phyloP scores from a whole-genome alignment of 2,113 vertebrate genomes.

The Catharus bicknelli region DNA sequence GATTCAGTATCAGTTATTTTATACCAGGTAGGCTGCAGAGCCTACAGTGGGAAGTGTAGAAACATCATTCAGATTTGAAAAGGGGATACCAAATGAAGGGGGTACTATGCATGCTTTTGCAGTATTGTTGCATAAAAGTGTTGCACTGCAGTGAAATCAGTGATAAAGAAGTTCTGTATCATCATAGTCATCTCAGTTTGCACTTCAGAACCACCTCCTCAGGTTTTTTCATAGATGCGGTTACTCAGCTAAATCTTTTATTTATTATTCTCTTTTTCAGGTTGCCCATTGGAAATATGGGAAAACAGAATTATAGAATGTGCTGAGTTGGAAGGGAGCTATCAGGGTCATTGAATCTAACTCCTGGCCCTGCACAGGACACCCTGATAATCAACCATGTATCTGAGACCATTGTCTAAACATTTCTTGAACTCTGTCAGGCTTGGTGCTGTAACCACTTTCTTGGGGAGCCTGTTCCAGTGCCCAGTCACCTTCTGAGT shows the following conservation, averaged over 20 bases:
- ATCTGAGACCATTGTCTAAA: not conserved
- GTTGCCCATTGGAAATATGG: not conserved
- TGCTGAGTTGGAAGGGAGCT: not conserved
- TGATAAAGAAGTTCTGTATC: not conserved
- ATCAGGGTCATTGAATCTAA: not conserved
- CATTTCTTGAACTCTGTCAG: not conserved
- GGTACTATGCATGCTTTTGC: not conserved
- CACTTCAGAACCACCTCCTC: not conserved
- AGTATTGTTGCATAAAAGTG: not conserved
- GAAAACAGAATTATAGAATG: not conserved
- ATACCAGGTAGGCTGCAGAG: not conserved
- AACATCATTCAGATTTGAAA: not conserved
- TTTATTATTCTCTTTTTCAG: not conserved
- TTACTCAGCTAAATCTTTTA: not conserved
- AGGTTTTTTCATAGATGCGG: not conserved
- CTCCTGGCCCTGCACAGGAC: not conserved
- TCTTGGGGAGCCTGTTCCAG: not conserved
- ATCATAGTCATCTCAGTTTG: not conserved
- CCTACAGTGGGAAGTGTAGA: not conserved
- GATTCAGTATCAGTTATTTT: not conserved
- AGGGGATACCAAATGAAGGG: not conserved
- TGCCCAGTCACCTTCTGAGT: not conserved
- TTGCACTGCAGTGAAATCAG: not conserved
- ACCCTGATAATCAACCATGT: not conserved
- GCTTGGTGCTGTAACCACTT: not conserved